Evolutionary conservation across 2,113 vertebrate genomes (phyloP), one percentile per base, ranked within the genome.

Genomic region (Scophthalmus maximus): DNA sequence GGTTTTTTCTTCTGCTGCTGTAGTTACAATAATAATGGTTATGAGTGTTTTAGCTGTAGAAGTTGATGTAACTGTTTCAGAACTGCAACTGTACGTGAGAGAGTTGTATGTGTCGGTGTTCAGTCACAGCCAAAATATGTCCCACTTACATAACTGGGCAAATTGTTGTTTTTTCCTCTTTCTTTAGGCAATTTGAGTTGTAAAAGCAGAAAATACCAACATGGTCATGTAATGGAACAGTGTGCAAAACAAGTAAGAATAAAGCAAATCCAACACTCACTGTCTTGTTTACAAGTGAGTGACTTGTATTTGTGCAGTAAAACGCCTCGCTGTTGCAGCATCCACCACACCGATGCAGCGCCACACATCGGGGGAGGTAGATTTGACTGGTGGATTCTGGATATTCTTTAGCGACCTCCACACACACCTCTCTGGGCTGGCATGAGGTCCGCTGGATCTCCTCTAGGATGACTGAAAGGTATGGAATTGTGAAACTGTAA

Each of bases 361-460:
- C 81, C 73, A 93, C 91, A 1, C 93, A 94, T 52, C 83, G 90
- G 27, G 93, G 93, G 66, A 90, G 56, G 84, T 90, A 93, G 59
- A 92, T 82, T 15, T 89, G 87, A 62, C 85, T 92, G 76, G 87
- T 91, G 86, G 87, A 92, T 59, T 92, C 89, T 51, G 91, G 91
- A 75, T 88, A 89, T 57, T 94, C 93, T 70, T 92, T 93, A 32
- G 89, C 51, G 1, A 93, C 92, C 82, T 94, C 93, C 1, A 93
- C 52, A 12, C 92, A 93, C 62, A 92, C 92, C 68, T 94, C 92
- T 78, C 93, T 82, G 50, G 93, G 93, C 49, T 82, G 85, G 72
- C 93, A 94, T 0, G 64, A 74, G 7, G 91, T 93, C 7, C 73
- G 61, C 74, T 90, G 82, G 30, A 93, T 86, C 82, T 94, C 93